Base-by-base conservation (phyloP, 1,140 invertebrate genomes). In the Rhagoletis zephyria region DNA sequence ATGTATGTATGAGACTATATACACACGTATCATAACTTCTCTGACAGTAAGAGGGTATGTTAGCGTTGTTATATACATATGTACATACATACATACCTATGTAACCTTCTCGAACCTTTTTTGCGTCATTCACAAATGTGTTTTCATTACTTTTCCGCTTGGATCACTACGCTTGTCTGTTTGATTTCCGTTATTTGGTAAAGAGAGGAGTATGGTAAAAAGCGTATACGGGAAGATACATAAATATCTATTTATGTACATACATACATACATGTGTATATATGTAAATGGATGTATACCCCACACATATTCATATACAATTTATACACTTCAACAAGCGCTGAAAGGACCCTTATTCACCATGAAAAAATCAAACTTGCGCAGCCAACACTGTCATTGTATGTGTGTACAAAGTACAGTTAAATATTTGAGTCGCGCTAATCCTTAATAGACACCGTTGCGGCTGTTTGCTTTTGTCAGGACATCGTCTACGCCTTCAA, bases 61-160 rank as follows among this genome's bases (percentile, higher is more conserved):
- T 30, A 30, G 30, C 30, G 30, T 30, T 30, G 30, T 30, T 30
- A n/a, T 16, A 64, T 64, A 64, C 16, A 64, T 4, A 12, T 64
- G 16, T 14, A n/a, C 16, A n/a, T 64, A n/a, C 16, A n/a, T 64
- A n/a, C 16, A 0, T 64, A n/a, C n/a, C n/a, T n/a, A 67, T 30
- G 2, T 67, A 67, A 48, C 30, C 70, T 0, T 42, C 42, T 74
- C 70, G 19, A 30, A 42, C 70, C 45, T 74, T 74, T 74, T 40
- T 74, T 48, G 45, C 70, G 42, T 74, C 70, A 74, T 48, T 74
- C 70, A 1, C 40, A 51, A 74, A 74, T 74, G 70, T 74, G 45
- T 74, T 74, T 74, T 74, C 70, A 74, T 74, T 74, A 51, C 48
- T 74, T 67, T 74, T 74, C 70, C 70, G 70, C 70, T 48, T 74